phyloP scores from a whole-genome alignment of 2,113 vertebrate genomes.

The Cyanoderma ruficeps region DNA sequence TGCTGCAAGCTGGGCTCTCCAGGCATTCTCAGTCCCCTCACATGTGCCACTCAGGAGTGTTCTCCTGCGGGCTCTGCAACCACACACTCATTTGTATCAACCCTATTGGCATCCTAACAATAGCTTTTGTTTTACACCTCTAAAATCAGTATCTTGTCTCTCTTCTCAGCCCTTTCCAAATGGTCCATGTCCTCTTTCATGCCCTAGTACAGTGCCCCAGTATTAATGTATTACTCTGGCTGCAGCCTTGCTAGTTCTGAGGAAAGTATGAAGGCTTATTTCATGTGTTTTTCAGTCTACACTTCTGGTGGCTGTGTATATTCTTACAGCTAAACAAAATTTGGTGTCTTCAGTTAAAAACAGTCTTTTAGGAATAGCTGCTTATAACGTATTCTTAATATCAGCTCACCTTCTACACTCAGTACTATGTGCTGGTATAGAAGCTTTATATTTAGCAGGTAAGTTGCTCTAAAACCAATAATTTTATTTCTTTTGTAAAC shows the following conservation, averaged over 20 bases:
- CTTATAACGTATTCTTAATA: background rate
- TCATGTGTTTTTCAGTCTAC: background rate
- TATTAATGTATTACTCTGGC: background rate
- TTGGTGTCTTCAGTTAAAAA: background rate
- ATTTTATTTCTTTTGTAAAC: background rate
- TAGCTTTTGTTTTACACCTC: background rate
- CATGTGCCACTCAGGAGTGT: background rate
- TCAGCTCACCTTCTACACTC: background rate
- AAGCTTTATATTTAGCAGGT: background rate
- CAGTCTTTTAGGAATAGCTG: background rate
- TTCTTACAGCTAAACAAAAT: background rate
- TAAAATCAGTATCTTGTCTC: background rate
- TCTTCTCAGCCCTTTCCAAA: background rate
- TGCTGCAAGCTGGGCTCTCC: background rate
- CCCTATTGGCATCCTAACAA: background rate
- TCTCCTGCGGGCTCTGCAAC: background rate
- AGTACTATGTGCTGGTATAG: background rate
- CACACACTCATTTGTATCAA: background rate
- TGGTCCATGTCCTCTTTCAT: background rate
- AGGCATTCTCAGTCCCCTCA: background rate
- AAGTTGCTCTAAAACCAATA: background rate
- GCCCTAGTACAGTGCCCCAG: background rate
- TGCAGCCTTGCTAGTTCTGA: background rate
- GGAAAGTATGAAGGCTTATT: background rate
- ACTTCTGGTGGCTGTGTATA: background rate